A percentile compares a stretch with the other conserved stretches of the same genome.
phyloP scores from a whole-genome alignment of 2,797 vertebrate genomes.

The Crenichthys baileyi region DNA sequence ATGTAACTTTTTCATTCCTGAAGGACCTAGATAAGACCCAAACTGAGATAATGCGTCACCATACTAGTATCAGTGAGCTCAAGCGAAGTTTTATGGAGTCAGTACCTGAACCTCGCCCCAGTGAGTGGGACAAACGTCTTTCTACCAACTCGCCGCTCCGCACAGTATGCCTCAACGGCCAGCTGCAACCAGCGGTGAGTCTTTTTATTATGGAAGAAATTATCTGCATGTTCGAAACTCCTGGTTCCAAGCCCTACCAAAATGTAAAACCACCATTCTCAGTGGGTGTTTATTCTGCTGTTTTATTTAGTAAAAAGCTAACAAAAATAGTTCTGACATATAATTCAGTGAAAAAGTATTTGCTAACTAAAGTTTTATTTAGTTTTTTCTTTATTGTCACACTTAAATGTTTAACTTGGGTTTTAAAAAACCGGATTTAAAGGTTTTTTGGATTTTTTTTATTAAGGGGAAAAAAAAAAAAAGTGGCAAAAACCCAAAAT shows the following conservation, averaged over 20 bases:
- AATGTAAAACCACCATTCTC: background rate
- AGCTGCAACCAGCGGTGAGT: slow-evolving; percentile 92
- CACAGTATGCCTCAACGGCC: slow-evolving; percentile 90
- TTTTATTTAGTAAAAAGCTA: background rate
- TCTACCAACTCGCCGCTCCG: slow-evolving; percentile 95
- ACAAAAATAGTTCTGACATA: background rate
- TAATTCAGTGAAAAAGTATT: too few relatives aligned
- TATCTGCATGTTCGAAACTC: background rate
- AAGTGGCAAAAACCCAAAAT: too few relatives aligned
- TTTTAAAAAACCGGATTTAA: too few relatives aligned
- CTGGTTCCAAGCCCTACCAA: background rate
- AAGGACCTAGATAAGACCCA: slow-evolving; percentile 97
- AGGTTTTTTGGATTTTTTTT: too few relatives aligned
- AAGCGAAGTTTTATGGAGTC: slow-evolving; percentile 99
- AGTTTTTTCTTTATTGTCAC: too few relatives aligned
- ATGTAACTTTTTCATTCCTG: slow-evolving; percentile 27
- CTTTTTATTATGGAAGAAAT: background rate
- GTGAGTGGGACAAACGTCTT: slow-evolving; percentile 98
- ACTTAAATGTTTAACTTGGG: too few relatives aligned
- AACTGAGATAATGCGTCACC: slow-evolving; percentile 94
- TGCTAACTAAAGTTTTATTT: too few relatives aligned
- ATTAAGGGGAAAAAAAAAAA: too few relatives aligned
- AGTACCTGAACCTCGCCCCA: slow-evolving; percentile 89
- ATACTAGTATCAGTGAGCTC: slow-evolving; percentile 96
- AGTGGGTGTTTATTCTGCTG: background rate